Conservation (phyloP, 2,113 vertebrate species). For the Gambusia holbrooki region DNA sequence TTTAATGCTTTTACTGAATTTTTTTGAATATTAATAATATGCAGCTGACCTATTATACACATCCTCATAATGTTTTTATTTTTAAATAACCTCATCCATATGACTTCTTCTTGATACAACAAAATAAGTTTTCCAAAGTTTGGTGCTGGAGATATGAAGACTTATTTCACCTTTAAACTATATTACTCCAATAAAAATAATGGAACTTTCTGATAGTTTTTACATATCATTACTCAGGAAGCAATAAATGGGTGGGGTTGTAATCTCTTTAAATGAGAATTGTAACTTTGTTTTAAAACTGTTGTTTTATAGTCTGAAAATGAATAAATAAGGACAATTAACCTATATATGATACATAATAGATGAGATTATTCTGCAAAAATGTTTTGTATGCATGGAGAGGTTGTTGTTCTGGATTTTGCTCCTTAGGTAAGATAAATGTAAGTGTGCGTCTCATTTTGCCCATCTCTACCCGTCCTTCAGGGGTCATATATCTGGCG, state of each 20-base stretch:
- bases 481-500: conserved; percentile 42
- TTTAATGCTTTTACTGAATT: neutral
- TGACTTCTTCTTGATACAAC: conserved; percentile 5
- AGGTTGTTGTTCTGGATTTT: conserved; percentile 8
- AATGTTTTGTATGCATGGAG: neutral
- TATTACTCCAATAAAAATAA: neutral
- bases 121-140: neutral
- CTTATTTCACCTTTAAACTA: neutral
- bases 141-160: neutral
- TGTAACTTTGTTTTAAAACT: neutral
- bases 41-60: neutral
- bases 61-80: neutral
- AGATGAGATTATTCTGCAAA: neutral
- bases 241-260: neutral
- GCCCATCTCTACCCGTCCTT: conserved; percentile 41
- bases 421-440: conserved; percentile 1
- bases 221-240: neutral
- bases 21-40: neutral
- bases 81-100: neutral
- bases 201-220: neutral
- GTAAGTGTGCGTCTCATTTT: conserved; percentile 15
- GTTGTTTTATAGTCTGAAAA: too few relatives aligned
- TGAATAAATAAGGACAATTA: too few relatives aligned
- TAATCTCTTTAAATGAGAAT: neutral
- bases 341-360: neutral